phyloP scores from a whole-genome alignment of 2,797 vertebrate genomes.

The Tokudaia muenninki region DNA sequence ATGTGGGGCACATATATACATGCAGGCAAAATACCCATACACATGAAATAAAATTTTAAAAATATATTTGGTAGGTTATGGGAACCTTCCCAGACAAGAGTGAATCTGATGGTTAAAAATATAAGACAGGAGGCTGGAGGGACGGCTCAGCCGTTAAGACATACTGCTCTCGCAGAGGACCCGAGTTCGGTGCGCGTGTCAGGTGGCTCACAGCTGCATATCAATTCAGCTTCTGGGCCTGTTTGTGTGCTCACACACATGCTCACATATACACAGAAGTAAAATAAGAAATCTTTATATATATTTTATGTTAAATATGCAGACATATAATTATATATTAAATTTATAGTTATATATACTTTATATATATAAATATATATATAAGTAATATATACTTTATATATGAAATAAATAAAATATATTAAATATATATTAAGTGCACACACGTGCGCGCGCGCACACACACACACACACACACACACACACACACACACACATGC shows the following conservation, averaged over 20 bases:
- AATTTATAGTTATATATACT: too few relatives aligned
- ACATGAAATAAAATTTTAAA: background rate
- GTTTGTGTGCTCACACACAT: background rate
- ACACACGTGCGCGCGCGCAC: too few relatives aligned
- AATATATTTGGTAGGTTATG: background rate
- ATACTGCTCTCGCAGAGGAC: background rate
- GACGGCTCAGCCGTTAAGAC: background rate
- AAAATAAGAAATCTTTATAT: background rate
- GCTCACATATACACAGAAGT: background rate
- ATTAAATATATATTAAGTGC: background rate
- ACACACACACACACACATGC: background rate
- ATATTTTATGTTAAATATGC: too few relatives aligned
- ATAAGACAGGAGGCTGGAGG: background rate
- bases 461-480: background rate
- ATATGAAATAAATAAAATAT: background rate
- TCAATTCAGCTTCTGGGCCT: background rate
- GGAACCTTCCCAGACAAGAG: background rate
- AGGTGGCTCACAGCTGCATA: background rate
- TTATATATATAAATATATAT: background rate
- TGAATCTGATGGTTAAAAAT: background rate
- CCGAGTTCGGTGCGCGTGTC: too few relatives aligned
- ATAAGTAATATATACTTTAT: too few relatives aligned
- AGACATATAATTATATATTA: too few relatives aligned
- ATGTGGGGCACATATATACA: background rate
- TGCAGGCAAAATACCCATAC: background rate